Base-by-base conservation (phyloP, 1,140 invertebrate species). In the Drosophila teissieri region DNA sequence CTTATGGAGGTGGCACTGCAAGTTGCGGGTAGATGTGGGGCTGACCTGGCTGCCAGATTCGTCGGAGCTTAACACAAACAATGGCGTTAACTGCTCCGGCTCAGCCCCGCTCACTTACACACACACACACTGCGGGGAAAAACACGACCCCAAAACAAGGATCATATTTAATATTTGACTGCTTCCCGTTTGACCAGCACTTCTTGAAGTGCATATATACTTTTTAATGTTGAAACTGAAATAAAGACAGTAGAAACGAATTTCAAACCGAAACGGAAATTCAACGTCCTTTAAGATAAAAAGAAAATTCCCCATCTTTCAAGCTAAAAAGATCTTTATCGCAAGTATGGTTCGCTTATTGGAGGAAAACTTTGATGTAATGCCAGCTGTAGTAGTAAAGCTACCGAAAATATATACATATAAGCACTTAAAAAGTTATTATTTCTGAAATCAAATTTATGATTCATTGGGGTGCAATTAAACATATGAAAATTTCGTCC, bases 41-140 rank as follows among this genome's bases (percentile, higher is more conserved):
- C 68, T 42, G 51, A 78, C 69, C 62, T 77, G 73, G 48, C 83
- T 80, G 78, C 78, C 70, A 58, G 63, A 64, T 54, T 78, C 82
- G 53, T 60, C 56, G 61, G 68, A 64, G 73, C 82, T 60, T 46
- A 74, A 73, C 54, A 78, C 82, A 85, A 85, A 82, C 82, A 86
- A 86, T 78, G 58, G 64, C 74, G 82, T 86, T 78, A 86, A 86
- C 74, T 78, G 61, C 61, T 65, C 36, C 56, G 51, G 22, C 52
- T 64, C 42, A 46, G 31, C 57, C 58, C 44, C 76, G 57, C 60
- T 40, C 56, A 40, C 19, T 63, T 36, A 62, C 44, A 48, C 40
- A 46, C 22, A 45, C 55, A 45, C 19, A 46, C 56, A 62, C 42
- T 36, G 24, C 7, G 2, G n/a, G 37, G 10, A 57, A 48, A 45